phyloP scores from a whole-genome alignment of 2,888 invertebrate genomes.

The Lithosia quadra region DNA sequence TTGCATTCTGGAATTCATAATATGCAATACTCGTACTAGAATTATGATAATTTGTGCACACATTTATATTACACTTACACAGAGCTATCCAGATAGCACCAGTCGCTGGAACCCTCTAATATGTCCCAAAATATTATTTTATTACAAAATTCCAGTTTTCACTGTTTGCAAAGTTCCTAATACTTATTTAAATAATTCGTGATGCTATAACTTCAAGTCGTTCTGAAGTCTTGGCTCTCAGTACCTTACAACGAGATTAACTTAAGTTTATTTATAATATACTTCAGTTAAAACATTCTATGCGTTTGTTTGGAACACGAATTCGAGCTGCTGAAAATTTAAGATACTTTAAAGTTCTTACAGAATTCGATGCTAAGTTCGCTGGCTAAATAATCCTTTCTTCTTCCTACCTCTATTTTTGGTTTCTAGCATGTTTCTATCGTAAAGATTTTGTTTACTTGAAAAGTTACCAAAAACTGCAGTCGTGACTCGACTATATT shows the following conservation, averaged over 20 bases:
- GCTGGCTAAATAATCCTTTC: not conserved
- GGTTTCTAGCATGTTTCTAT: not conserved
- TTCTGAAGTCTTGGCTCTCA: not conserved
- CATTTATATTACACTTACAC: no score
- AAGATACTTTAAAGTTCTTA: not conserved
- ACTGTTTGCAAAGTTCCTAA: not conserved
- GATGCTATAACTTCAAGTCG: not conserved
- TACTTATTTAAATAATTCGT: not conserved
- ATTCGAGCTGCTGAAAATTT: not conserved
- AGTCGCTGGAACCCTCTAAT: no score
- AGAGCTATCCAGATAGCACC: no score
- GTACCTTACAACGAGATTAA: not conserved
- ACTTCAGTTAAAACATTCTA: not conserved
- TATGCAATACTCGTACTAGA: no score
- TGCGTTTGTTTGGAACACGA: not conserved
- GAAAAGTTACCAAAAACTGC: not conserved
- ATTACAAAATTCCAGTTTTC: no score
- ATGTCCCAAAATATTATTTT: not conserved
- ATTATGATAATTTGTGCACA: no score
- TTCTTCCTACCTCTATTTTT: not conserved
- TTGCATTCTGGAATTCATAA: no score
- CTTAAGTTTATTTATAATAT: not conserved
- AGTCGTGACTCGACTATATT: not conserved
- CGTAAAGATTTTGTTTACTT: not conserved
- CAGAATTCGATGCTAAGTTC: not conserved